These are phyloP conservation scores for Pasiphila rectangulata DNA, from an alignment of 2,888 invertebrate genomes.

Conservation along the genomic window DNA sequence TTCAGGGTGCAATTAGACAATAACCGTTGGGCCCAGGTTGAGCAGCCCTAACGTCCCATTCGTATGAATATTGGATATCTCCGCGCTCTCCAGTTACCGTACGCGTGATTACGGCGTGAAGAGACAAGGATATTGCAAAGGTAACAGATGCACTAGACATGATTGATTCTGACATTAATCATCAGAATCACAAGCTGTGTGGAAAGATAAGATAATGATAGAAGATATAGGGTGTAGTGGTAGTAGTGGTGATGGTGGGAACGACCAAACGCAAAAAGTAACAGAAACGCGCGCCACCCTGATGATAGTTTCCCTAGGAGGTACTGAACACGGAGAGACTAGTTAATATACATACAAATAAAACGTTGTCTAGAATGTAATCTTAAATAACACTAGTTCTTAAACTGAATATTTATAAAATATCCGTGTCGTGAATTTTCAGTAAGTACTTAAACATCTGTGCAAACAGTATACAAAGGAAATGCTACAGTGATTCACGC, in stretches of 20 bases:
- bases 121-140: slow-evolving; percentile 17
- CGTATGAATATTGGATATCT: slow-evolving; percentile 39
- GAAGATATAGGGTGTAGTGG: no score
- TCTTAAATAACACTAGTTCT: no score
- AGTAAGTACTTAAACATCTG: slow-evolving; percentile 17
- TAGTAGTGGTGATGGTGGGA: no score
- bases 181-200: no score
- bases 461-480: slow-evolving; percentile 16
- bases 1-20: background rate
- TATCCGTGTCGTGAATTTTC: background rate
- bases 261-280: no score
- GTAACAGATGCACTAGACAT: slow-evolving; percentile 10
- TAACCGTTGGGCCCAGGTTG: background rate
- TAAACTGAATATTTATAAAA: no score
- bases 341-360: no score
- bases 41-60: slow-evolving; percentile 25
- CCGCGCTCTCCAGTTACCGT: slow-evolving; percentile 26
- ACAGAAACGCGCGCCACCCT: no score
- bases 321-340: no score
- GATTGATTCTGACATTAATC: background rate
- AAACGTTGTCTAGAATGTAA: no score
- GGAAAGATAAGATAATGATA: no score
- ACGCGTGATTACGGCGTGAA: slow-evolving; percentile 15
- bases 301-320: no score
- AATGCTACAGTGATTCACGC: slow-evolving; percentile 11